These are phyloP conservation scores for Zosterops borbonicus DNA, from an alignment of 2,113 vertebrate genomes.

Conservation along the genomic window DNA sequence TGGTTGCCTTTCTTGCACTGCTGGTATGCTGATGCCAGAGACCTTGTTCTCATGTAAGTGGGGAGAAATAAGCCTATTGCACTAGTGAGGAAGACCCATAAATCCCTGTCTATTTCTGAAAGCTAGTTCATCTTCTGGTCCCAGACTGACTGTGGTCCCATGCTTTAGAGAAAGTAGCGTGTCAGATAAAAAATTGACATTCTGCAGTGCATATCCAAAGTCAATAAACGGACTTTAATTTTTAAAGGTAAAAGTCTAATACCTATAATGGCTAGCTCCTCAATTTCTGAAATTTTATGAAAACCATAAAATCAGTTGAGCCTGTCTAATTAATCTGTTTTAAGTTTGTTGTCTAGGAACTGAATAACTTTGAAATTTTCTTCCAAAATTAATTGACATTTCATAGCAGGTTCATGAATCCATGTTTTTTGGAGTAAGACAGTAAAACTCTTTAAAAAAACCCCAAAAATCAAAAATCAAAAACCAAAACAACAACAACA, in stretches of 20 bases:
- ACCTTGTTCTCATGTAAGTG: neutral
- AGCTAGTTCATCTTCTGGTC: neutral
- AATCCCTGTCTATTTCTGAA: neutral
- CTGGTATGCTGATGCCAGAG: neutral
- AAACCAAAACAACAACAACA: neutral
- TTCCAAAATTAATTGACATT: neutral
- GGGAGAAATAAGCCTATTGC: neutral
- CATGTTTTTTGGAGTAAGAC: neutral
- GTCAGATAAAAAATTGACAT: neutral
- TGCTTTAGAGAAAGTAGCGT: neutral
- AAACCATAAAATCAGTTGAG: neutral
- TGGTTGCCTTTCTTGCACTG: neutral
- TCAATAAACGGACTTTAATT: neutral
- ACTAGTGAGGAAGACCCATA: neutral
- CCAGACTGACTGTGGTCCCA: neutral
- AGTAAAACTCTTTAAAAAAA: neutral
- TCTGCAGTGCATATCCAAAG: neutral
- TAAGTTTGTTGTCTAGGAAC: neutral
- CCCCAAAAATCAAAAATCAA: neutral
- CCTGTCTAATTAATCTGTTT: neutral
- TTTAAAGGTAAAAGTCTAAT: neutral
- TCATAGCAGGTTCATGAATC: neutral
- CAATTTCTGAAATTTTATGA: neutral
- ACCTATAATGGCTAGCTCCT: neutral
- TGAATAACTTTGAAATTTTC: neutral